Base-by-base conservation (phyloP, 2,888 invertebrate genomes). In the Mesopsocus fuscifrons region DNA sequence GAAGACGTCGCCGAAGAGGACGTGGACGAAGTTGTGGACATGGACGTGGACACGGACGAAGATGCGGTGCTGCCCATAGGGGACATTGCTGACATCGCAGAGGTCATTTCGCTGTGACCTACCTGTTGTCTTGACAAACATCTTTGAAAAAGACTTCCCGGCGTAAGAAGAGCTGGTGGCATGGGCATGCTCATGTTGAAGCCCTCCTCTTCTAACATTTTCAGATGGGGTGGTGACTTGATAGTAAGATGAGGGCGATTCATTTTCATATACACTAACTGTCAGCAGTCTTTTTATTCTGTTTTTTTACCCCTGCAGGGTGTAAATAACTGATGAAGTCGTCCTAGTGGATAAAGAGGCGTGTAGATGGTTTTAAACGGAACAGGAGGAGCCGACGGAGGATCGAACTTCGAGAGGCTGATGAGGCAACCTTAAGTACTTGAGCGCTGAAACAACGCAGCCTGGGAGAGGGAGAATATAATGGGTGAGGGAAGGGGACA, bases 241-340 rank as follows among this genome's bases (percentile, higher is more conserved):
- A 38, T 20, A 13, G 20, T 38, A 38, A 38, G 38, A 21, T 38
- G 38, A 15, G 17, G 38, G 20, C 38, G 38, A 38, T 38, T 38
- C 38, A 38, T 38, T 5, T 17, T 17, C 16, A 18, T 6, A 17
- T 3, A 15, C 33, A n/a, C n/a, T n/a, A n/a, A n/a, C n/a, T n/a
- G n/a, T n/a, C n/a, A n/a, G n/a, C n/a, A n/a, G n/a, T n/a, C n/a
- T n/a, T n/a, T n/a, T n/a, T n/a, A n/a, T n/a, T n/a, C n/a, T n/a
- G n/a, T n/a, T n/a, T n/a, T n/a, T n/a, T n/a, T n/a, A n/a, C n/a
- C n/a, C n/a, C n/a, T n/a, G n/a, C n/a, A n/a, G n/a, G n/a, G n/a
- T n/a, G n/a, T n/a, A n/a, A n/a, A n/a, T n/a, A n/a, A n/a, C n/a
- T n/a, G n/a, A n/a, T n/a, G n/a, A n/a, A n/a, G n/a, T n/a, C n/a